Evolutionary conservation across 2,888 invertebrate species (phyloP), one percentile per base, ranked within the genome.

Genomic region (Pilophorus perplexus): DNA sequence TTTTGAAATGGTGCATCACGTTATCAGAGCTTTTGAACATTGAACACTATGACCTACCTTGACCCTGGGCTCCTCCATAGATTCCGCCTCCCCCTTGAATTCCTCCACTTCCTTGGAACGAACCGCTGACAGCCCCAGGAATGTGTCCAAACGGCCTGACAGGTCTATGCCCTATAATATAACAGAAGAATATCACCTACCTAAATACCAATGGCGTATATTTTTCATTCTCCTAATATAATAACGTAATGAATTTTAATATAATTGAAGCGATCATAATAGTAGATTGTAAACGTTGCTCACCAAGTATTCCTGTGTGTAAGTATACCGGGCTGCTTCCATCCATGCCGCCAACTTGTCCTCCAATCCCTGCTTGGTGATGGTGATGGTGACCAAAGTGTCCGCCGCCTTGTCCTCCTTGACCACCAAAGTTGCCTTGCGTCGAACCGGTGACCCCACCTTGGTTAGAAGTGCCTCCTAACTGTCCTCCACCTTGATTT

Each of bases 341-440:
- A 23, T 38, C 60, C 6, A 50, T 38, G 23, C 38, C 44, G 14
- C 57, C 66, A 38, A 27, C 48, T 37, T 66, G 59, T 33, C 33
- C 60, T 33, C 48, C 66, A 16, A 50, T 12, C 50, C 40, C 66
- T 22, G 20, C 55, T 22, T 27, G 40, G 14, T 54, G 42, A 18
- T 37, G 46, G 25, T 46, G 62, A 16, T 62, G 62, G 28, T 62
- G 62, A 6, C 59, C 59, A 20, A 48, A 16, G n/a, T 48, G 60
- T 28, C 50, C 59, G 18, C n/a, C 38, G 8, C 40, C 60, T 33
- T 59, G 59, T 10, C 64, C 64, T 33, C n/a, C n/a, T 12, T 18
- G 12, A 22, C 59, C 60, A 33, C 64, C 64, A 48, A n/a, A n/a
- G n/a, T n/a, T n/a, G n/a, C n/a, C n/a, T n/a, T n/a, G n/a, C n/a